phyloP scores from a whole-genome alignment of 2,888 invertebrate genomes.

The Metacarcinus magister region DNA sequence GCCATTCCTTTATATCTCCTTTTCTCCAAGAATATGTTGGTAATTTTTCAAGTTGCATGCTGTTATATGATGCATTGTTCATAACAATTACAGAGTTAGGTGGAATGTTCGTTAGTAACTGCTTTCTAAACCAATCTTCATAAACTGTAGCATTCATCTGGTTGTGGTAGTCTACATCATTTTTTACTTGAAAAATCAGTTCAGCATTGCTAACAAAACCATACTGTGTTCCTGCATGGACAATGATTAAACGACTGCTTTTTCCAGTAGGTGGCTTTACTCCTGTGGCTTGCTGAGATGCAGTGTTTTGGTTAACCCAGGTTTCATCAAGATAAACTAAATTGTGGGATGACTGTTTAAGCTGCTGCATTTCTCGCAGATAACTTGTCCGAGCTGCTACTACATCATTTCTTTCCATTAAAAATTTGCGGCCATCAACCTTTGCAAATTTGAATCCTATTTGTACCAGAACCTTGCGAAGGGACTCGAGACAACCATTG shows the following conservation, averaged over 20 bases:
- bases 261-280: neutral
- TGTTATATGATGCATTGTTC: conserved; percentile 52
- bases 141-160: conserved; percentile 18
- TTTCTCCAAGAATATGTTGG: conserved; percentile 29
- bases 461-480: conserved; percentile 35
- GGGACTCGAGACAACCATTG: neutral
- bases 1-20: neutral
- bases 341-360: neutral
- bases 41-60: neutral
- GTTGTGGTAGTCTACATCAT: conserved; percentile 57
- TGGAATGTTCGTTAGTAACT: conserved; percentile 59
- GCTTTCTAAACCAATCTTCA: conserved; percentile 57
- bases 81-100: conserved; percentile 31
- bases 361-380: conserved; percentile 29
- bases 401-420: conserved; percentile 60
- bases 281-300: neutral
- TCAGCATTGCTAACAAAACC: conserved; percentile 45
- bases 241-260: neutral
- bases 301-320: conserved; percentile 35
- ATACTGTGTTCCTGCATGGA: conserved; percentile 6
- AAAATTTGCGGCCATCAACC: conserved; percentile 56
- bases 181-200: conserved; percentile 50
- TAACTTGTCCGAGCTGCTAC: conserved; percentile 2
- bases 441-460: conserved; percentile 53
- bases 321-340: conserved; percentile 51